Evolutionary conservation across 1,140 invertebrate genomes (phyloP), one percentile per base, ranked within the genome.

Genomic region (Nebria ingens): DNA sequence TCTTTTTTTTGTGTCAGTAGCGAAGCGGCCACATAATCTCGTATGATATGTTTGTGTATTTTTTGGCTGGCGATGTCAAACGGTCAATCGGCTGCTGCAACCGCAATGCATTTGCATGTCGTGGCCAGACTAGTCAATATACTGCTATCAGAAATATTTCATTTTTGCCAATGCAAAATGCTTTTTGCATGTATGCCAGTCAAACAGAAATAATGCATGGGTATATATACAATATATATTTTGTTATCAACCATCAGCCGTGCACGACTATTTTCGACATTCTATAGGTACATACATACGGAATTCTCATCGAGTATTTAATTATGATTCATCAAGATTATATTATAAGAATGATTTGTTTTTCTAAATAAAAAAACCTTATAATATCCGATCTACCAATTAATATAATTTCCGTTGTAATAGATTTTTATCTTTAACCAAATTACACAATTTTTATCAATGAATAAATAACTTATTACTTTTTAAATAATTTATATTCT

Each of bases 111-210:
- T 17, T 45, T 6, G 9, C 6, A 11, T 45, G 40, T 17, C 40
- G 15, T 11, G 15, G 40, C 17, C 9, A 17, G 4, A 11, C 9
- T 17, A 45, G 40, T 45, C 40, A 45, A 45, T 45, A 12, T 17
- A 45, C 17, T 45, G n/a, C 40, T 6, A 45, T 45, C 40, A 45
- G 40, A 45, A 45, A 45, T 45, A 45, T 45, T 45, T 45, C 40
- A 45, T 45, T 45, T 45, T 45, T 45, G 40, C 40, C 9, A 17
- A 45, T 45, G 17, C 40, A 17, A 45, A 45, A 45, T 45, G 40
- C 40, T 45, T 45, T 45, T 45, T 45, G 40, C 40, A 45, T 45
- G 40, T 45, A 45, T 45, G 40, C 17, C 40, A 45, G 9, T 45
- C 40, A 45, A 3, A 17, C 17, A 45, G 6, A 45, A 45, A 45